These are phyloP conservation scores for Mythimna lalbum DNA, from an alignment of 2,888 invertebrate species.

Conservation along the genomic window DNA sequence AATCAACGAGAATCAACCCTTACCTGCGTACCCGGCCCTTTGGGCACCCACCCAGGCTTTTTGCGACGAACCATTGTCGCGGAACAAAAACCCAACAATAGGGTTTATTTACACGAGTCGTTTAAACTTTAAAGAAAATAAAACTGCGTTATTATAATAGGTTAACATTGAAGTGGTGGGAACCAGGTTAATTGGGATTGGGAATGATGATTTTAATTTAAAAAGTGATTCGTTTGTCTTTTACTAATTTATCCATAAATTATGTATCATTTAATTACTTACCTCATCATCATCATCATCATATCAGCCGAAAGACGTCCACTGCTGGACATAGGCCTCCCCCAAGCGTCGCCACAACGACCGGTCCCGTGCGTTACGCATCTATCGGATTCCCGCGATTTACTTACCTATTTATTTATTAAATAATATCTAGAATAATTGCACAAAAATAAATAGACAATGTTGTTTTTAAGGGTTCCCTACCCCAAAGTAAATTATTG, in stretches of 20 bases:
- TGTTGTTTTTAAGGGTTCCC: too few species aligned
- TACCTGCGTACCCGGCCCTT: slow-evolving; percentile 78
- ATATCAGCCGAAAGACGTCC: too few species aligned
- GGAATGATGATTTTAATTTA: background rate
- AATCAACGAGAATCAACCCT: slow-evolving; percentile 71
- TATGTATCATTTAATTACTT: background rate
- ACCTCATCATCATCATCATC: too few species aligned
- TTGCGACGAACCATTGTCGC: slow-evolving; percentile 79
- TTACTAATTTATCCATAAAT: background rate
- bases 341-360: too few species aligned
- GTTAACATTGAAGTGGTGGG: background rate
- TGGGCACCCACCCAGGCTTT: slow-evolving; percentile 77
- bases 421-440: background rate
- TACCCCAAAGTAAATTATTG: too few species aligned
- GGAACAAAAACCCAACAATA: slow-evolving; percentile 67
- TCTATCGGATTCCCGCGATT: too few species aligned
- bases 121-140: slow-evolving; percentile 64
- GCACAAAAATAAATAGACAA: background rate
- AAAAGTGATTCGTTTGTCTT: background rate
- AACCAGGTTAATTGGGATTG: slow-evolving; percentile 10
- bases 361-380: too few species aligned
- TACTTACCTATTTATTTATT: background rate
- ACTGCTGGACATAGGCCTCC: too few species aligned
- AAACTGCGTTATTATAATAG: slow-evolving; percentile 1
- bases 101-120: slow-evolving; percentile 71